Base-by-base conservation (phyloP, 2,888 invertebrate genomes). In the Alcis repandata region DNA sequence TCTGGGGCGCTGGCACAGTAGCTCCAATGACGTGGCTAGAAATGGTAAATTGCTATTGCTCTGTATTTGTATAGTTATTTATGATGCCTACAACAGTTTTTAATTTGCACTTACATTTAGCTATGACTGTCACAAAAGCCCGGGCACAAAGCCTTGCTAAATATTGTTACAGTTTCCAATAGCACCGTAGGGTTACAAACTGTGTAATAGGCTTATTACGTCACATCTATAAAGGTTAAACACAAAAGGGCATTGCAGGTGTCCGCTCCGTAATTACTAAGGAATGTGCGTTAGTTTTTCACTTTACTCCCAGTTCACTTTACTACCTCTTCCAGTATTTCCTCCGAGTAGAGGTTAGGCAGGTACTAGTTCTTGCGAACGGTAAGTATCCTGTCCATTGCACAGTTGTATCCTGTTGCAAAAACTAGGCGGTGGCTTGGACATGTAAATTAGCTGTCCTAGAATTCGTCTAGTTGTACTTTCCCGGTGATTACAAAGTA, bases 101-200 rank as follows among this genome's bases (percentile, higher is more conserved):
- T n/a, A n/a, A n/a, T n/a, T n/a, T n/a, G n/a, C n/a, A n/a, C n/a
- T n/a, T n/a, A n/a, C n/a, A n/a, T n/a, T n/a, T n/a, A n/a, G n/a
- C n/a, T 13, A 2, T n/a, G 13, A 38, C 36, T 38, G 4, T 27
- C 22, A 48, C 15, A 36, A 36, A 36, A 32, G 15, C 8, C 1
- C 6, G 19, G 11, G 6, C 9, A 6, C 8, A 38, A 20, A 52
- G n/a, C n/a, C 20, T 38, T 27, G n/a, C 27, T 33, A 32, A 48
- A 54, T 32, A 20, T 52, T 60, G 46, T 40, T 58, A 52, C 57
- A 53, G 58, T 61, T 61, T 53, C 41, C 43, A 54, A 84, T 71
- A 82, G 79, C 79, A 82, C 66, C 71, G 70, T 32, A 49, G 20
- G 48, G 51, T 45, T 45, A 33, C 20, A 27, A 13, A 19, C 33